Percentiles rank a stretch among this genome's conserved stretches.
Evolutionary conservation across 2,113 vertebrate species (phyloP).

Genomic region (Megaptera novaeangliae): DNA sequence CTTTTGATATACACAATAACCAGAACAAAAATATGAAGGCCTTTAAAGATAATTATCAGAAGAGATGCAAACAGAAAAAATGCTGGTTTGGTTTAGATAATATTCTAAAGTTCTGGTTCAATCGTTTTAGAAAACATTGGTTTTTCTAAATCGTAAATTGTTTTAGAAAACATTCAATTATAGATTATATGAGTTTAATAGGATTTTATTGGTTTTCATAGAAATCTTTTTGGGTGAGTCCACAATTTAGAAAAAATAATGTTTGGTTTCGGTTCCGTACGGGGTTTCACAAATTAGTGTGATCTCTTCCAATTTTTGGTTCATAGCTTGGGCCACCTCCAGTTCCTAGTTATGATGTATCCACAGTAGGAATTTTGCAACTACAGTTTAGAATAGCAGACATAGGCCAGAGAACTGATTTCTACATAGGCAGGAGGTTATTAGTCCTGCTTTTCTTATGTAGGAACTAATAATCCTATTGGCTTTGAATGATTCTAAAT

Average conservation of each 20-base stretch:
- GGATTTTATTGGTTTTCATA: slow-evolving; percentile 6
- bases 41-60: background rate
- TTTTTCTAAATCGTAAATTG: background rate
- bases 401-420: background rate
- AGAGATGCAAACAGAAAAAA: background rate
- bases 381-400: background rate
- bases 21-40: background rate
- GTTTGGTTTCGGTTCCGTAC: background rate
- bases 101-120: background rate
- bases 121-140: background rate
- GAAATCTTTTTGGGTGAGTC: background rate
- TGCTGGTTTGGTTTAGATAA: background rate
- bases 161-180: slow-evolving; percentile 9
- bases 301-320: background rate
- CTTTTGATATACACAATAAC: background rate
- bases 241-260: background rate
- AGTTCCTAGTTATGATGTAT: background rate
- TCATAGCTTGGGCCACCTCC: background rate
- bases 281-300: background rate
- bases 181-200: background rate
- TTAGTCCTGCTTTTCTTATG: background rate
- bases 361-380: background rate
- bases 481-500: background rate
- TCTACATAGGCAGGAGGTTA: background rate
- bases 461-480: background rate